Percentiles rank a stretch among this genome's conserved stretches.
These are phyloP conservation scores for Chiridota heheva DNA, from an alignment of 35 echinoderm and acorn worm species.

Conservation along the genomic window DNA sequence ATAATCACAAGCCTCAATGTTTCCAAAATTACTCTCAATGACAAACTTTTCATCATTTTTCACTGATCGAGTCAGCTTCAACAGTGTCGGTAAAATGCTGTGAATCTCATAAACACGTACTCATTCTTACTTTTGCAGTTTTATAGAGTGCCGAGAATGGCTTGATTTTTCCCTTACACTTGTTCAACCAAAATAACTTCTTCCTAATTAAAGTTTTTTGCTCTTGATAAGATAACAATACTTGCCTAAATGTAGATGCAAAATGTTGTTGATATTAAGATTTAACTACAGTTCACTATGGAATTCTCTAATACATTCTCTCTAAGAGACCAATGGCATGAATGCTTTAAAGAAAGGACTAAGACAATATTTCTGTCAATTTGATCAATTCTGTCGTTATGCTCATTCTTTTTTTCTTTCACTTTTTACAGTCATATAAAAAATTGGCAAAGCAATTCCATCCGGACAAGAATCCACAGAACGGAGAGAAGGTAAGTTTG, in stretches of 20 bases:
- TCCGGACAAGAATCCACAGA: conserved; percentile 89
- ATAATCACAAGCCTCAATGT: too few relatives aligned
- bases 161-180: too few relatives aligned
- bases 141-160: too few relatives aligned
- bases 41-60: too few relatives aligned
- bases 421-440: conserved; percentile 75
- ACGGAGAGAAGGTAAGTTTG: conserved; percentile 85
- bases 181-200: too few relatives aligned
- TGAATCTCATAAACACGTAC: too few relatives aligned
- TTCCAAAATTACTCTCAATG: too few relatives aligned
- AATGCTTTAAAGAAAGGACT: neutral
- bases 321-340: neutral
- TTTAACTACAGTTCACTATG: neutral
- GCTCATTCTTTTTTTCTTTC: conserved; percentile 15
- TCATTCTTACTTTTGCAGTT: too few relatives aligned
- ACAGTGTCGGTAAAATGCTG: too few relatives aligned
- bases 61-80: too few relatives aligned
- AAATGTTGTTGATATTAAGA: neutral
- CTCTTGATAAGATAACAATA: too few relatives aligned
- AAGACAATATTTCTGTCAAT: neutral
- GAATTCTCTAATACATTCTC: neutral
- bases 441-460: conserved; percentile 91
- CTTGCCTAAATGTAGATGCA: neutral
- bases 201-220: too few relatives aligned
- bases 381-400: neutral